These are phyloP conservation scores for Cosmia trapezina DNA, from an alignment of 2,888 invertebrate genomes.

Conservation along the genomic window DNA sequence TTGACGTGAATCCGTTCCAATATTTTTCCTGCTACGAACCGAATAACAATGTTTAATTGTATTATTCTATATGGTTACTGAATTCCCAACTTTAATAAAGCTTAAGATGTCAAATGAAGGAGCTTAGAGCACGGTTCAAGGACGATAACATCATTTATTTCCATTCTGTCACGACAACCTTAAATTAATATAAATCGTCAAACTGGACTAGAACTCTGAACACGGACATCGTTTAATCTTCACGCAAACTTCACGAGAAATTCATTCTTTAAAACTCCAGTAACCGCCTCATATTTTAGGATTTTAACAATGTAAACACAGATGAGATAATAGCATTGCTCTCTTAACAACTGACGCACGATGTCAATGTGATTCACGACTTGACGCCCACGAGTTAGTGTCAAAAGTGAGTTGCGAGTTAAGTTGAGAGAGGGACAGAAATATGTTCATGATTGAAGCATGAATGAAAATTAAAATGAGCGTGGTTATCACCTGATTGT, in stretches of 20 bases:
- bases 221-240: constrained; percentile 20
- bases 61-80: not conserved
- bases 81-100: not conserved
- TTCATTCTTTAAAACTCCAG: not conserved
- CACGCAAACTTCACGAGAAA: not conserved
- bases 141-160: constrained; percentile 27
- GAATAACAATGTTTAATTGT: not conserved
- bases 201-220: not conserved
- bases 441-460: constrained; percentile 13
- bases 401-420: constrained; percentile 55
- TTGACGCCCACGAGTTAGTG: constrained; percentile 58
- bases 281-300: constrained; percentile 10
- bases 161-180: not conserved
- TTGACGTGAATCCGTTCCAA: not conserved
- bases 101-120: constrained; percentile 7
- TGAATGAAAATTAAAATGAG: constrained; percentile 35
- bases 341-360: constrained; percentile 53
- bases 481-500: constrained; percentile 18
- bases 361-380: constrained; percentile 61
- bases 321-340: constrained; percentile 41
- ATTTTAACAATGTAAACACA: constrained; percentile 38
- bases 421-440: constrained; percentile 8
- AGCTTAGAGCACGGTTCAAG: constrained; percentile 4
- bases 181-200: constrained; percentile 37
- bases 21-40: constrained; percentile 17